Base-by-base conservation (phyloP, 92 coral and sea anemone species). In the Bergia sp. region DNA sequence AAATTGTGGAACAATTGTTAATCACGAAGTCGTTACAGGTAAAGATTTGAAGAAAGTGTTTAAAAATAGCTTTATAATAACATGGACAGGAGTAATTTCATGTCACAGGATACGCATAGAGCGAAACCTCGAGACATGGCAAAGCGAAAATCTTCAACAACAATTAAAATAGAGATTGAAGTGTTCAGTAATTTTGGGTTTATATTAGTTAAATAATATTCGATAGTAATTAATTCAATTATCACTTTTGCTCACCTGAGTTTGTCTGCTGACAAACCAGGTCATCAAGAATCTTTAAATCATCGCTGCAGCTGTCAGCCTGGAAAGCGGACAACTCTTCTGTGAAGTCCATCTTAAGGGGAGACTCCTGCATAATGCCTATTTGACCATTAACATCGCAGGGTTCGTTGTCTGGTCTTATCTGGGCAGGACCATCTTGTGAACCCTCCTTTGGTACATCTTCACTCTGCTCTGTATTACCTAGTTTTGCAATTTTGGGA, bases 401-500 rank as follows among this genome's bases (percentile, higher is more conserved):
- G 21, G 47, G 15, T 3, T 55, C 49, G 8, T 50, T 16, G 13
- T 47, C 65, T 84, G 87, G 64, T 71, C 64, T 45, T 20, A 84
- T 44, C 77, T 71, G 79, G 21, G 47, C 36, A 8, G 87, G 79
- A 67, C 23, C 41, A 43, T 13, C 55, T 29, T 65, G 77, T 66
- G 45, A 21, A 65, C 58, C 43, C 44, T 84, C 73, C 9, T 84
- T 47, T 50, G 58, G 38, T 1, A 37, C 44, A 2, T 65, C 76
- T 29, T 72, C n/a, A 11, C 55, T 49, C 13, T 72, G 65, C 72
- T 9, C 2, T 5, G 29, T 12, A 69, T 71, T 38, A 23, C 66
- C 69, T 45, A 84, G 23, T 73, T 84, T 84, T 23, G 87, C 87
- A 45, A 84, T 36, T 69, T 84, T 84, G 21, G 87, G 87, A 8